phyloP scores from a whole-genome alignment of 35 echinoderm and acorn worm genomes.

The Stichopus chloronotus region DNA sequence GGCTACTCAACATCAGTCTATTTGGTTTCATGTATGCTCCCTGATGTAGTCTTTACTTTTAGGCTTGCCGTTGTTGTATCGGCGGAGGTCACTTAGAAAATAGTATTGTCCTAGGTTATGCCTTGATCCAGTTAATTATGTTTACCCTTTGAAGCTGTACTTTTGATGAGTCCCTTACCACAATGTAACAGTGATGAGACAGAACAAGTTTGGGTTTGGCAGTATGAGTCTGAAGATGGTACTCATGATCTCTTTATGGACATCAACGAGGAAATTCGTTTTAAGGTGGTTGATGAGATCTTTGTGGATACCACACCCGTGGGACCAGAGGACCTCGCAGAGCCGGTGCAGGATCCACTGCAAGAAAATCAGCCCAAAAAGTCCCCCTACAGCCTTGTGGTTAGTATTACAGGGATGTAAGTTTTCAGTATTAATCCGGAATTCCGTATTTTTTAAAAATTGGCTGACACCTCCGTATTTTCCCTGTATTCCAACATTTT shows the following conservation, averaged over 20 bases:
- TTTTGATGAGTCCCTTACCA: slow-evolving; percentile 16
- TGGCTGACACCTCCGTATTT: too few relatives aligned
- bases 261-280: slow-evolving; percentile 86
- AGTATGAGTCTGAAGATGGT: slow-evolving; percentile 92
- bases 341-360: slow-evolving; percentile 39
- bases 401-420: slow-evolving; percentile 32
- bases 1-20: too few relatives aligned
- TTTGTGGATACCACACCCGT: slow-evolving; percentile 96
- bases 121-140: not conserved
- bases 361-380: slow-evolving; percentile 72
- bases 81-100: not conserved
- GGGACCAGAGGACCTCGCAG: slow-evolving; percentile 76
- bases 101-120: not conserved
- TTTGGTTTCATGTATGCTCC: too few relatives aligned
- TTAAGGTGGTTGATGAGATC: slow-evolving; percentile 83
- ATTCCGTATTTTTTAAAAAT: too few relatives aligned
- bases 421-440: too few relatives aligned
- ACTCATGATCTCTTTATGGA: slow-evolving; percentile 98
- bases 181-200: slow-evolving; percentile 80
- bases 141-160: too few relatives aligned
- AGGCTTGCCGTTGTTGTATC: too few relatives aligned
- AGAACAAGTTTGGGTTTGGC: slow-evolving; percentile 97
- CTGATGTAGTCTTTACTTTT: too few relatives aligned
- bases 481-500: too few relatives aligned
- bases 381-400: slow-evolving; percentile 89